These are phyloP conservation scores for Pedetes capensis DNA, from an alignment of 2,113 vertebrate species.

Conservation along the genomic window DNA sequence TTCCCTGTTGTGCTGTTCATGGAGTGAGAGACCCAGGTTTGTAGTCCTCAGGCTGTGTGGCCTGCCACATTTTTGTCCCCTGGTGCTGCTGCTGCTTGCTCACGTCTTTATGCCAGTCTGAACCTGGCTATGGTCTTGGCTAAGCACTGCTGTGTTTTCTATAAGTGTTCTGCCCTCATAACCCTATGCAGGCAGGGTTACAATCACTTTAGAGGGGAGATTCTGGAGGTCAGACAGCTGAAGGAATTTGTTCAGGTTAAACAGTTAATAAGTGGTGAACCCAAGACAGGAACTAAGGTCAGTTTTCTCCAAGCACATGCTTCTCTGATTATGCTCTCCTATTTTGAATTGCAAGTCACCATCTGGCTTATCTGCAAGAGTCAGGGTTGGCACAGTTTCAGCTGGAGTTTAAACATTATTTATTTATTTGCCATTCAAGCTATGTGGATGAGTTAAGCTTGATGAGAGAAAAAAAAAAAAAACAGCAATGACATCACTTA, in stretches of 20 bases:
- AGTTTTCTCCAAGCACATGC: background rate
- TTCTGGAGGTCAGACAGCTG: background rate
- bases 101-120: accelerated
- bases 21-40: accelerated
- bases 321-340: background rate
- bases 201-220: background rate
- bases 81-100: accelerated
- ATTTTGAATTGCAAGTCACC: background rate
- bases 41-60: accelerated
- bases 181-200: background rate
- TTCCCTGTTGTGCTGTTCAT: background rate
- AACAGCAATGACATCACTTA: background rate
- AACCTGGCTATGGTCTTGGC: too few species aligned
- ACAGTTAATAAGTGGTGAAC: background rate
- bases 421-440: background rate
- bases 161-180: accelerated
- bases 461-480: background rate
- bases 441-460: background rate
- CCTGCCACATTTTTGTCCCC: accelerated
- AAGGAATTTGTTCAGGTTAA: background rate
- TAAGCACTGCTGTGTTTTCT: background rate
- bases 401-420: background rate
- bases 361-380: background rate
- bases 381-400: background rate
- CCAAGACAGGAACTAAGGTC: background rate